Conservation (phyloP, 2,113 vertebrate species). For the Himantopus leucocephalus region DNA sequence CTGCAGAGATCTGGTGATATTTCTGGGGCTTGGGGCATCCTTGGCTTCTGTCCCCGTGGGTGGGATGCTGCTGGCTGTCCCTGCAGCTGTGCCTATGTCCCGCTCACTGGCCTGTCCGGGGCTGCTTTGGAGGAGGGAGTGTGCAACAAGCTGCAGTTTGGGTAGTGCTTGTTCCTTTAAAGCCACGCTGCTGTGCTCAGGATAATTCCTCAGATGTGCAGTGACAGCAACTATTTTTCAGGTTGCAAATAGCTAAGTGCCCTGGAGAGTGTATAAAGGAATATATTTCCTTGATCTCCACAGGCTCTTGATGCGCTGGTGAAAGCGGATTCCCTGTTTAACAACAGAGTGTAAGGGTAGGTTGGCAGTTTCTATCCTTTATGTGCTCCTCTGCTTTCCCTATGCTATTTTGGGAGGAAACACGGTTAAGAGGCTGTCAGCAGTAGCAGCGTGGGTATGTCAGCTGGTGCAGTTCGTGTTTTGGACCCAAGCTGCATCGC, state of each 20-base stretch:
- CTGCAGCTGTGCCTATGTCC: rapidly evolving
- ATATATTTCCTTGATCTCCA: not conserved
- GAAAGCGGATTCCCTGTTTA: not conserved
- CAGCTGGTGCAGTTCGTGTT: not conserved
- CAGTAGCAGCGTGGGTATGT: not conserved
- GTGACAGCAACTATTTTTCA: conserved; percentile 10
- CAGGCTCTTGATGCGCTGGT: not conserved
- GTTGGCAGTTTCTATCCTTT: not conserved
- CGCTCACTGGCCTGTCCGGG: rapidly evolving
- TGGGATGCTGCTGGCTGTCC: not conserved
- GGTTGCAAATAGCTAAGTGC: not conserved
- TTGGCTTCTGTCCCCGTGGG: not conserved
- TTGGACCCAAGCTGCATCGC: not conserved
- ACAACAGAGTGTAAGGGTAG: not conserved
- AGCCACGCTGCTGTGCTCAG: not conserved
- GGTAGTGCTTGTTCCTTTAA: not conserved
- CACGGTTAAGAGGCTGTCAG: not conserved
- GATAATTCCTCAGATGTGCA: not conserved
- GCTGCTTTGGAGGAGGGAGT: not conserved
- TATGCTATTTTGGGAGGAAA: not conserved
- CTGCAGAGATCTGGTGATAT: not conserved
- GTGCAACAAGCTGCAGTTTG: not conserved
- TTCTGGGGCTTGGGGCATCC: not conserved
- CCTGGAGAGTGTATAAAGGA: not conserved
- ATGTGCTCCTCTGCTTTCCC: not conserved